These are phyloP conservation scores for Enteromius afrohamiltoni DNA, from an alignment of 2,797 vertebrate species.

Conservation along the genomic window DNA sequence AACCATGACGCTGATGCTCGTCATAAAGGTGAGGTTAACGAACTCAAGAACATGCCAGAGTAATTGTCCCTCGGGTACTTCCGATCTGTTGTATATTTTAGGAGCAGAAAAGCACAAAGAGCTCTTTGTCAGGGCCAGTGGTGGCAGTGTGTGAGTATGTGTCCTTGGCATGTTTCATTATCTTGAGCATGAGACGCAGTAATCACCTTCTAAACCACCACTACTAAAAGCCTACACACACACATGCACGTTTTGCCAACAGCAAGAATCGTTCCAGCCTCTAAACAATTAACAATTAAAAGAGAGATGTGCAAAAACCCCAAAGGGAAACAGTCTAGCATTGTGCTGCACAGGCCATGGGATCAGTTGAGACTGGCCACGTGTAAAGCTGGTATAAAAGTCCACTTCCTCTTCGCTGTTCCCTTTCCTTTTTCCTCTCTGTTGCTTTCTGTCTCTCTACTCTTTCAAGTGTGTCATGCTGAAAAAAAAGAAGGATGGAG, in stretches of 20 bases:
- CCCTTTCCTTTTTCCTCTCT: conserved; percentile 16
- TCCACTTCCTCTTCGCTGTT: conserved; percentile 51
- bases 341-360: conserved; percentile 65
- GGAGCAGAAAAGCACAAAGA: conserved; percentile 41
- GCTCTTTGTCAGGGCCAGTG: conserved; percentile 31
- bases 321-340: conserved; percentile 69
- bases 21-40: conserved; percentile 16
- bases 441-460: not conserved
- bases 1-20: not conserved
- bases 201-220: conserved; percentile 63
- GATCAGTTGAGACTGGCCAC: conserved; percentile 69
- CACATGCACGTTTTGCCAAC: conserved; percentile 36
- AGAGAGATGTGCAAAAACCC: conserved; percentile 55
- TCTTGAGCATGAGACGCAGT: conserved; percentile 62
- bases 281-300: conserved; percentile 72
- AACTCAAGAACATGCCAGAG: not conserved
- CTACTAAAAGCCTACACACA: conserved; percentile 56
- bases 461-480: conserved; percentile 58
- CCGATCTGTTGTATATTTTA: conserved; percentile 14
- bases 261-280: conserved; percentile 52
- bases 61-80: not conserved
- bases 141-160: conserved; percentile 38
- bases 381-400: conserved; percentile 54
- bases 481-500: conserved; percentile 79
- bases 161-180: conserved; percentile 62